Evolutionary conservation across 1,140 invertebrate species (phyloP).

Genomic region (Megathymus violae): DNA sequence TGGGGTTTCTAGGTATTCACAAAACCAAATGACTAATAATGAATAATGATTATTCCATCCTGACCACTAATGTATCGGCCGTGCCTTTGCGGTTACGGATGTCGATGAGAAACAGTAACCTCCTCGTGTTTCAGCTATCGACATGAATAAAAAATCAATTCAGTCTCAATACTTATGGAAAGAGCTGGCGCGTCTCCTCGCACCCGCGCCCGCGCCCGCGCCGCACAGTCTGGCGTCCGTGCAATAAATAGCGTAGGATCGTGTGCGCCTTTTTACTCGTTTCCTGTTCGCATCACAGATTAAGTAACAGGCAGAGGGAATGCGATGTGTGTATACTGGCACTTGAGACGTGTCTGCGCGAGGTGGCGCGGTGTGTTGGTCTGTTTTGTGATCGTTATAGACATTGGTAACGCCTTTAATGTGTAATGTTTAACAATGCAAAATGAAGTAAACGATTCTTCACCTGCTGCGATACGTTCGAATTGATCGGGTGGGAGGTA

Average conservation of each 20-base stretch:
- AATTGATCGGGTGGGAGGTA: neutral
- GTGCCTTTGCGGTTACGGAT: too few relatives aligned
- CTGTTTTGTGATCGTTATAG: neutral
- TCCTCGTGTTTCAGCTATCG: too few relatives aligned
- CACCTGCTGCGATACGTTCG: neutral
- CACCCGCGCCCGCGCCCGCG: neutral
- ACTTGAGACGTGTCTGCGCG: neutral
- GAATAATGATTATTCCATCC: too few relatives aligned
- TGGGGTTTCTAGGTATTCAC: too few relatives aligned
- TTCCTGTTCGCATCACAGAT: neutral
- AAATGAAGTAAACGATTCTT: neutral
- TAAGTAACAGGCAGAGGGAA: conserved; percentile 1
- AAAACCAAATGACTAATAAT: too few relatives aligned
- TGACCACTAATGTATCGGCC: too few relatives aligned
- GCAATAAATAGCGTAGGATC: neutral
- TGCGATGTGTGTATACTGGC: neutral
- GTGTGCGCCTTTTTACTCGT: neutral
- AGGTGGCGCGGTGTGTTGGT: neutral
- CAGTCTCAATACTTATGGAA: too few relatives aligned
- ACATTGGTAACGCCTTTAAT: neutral
- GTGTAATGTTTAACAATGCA: neutral
- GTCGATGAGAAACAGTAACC: too few relatives aligned
- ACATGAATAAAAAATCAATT: too few relatives aligned
- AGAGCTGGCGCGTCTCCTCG: neutral
- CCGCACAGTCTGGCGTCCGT: neutral